phyloP scores from a whole-genome alignment of 2,888 invertebrate species.

The Dasypogon diadema region DNA sequence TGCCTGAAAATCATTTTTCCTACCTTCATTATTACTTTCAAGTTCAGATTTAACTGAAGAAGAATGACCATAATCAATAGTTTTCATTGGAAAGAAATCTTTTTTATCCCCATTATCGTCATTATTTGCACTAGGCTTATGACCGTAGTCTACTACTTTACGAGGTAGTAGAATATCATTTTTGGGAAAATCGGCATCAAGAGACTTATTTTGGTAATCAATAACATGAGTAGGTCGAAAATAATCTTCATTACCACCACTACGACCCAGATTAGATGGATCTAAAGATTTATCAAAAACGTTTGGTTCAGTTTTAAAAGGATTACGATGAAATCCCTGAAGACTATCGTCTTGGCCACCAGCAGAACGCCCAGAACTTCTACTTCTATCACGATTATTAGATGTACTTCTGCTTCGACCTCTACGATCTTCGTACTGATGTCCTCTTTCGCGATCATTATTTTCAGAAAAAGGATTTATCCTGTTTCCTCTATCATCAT shows the following conservation, averaged over 20 bases:
- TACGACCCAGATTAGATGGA: background rate
- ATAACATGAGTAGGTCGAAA: constrained; percentile 74
- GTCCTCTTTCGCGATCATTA: constrained; percentile 30
- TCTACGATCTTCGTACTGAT: constrained; percentile 4
- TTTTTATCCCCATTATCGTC: background rate
- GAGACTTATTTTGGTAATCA: constrained; percentile 77
- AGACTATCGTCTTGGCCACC: constrained; percentile 13
- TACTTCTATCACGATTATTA: constrained; percentile 35
- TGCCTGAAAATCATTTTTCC: constrained; percentile 26
- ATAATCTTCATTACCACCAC: constrained; percentile 68
- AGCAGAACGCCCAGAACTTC: constrained; percentile 30
- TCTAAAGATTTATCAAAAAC: background rate
- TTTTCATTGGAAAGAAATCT: constrained; percentile 75
- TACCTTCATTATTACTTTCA: constrained; percentile 32
- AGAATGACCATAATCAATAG: constrained; percentile 79
- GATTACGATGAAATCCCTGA: constrained; percentile 32
- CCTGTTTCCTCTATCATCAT: constrained; percentile 7
- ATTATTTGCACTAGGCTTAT: constrained; percentile 69
- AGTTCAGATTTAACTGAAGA: constrained; percentile 57
- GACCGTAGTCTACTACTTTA: constrained; percentile 79
- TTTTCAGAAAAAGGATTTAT: constrained; percentile 49
- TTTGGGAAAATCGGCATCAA: constrained; percentile 52
- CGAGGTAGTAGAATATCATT: constrained; percentile 70
- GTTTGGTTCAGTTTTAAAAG: constrained; percentile 30
- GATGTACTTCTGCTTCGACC: constrained; percentile 10